Conservation (phyloP, 2,888 invertebrate genomes). For the Parthenolecanium corni region DNA sequence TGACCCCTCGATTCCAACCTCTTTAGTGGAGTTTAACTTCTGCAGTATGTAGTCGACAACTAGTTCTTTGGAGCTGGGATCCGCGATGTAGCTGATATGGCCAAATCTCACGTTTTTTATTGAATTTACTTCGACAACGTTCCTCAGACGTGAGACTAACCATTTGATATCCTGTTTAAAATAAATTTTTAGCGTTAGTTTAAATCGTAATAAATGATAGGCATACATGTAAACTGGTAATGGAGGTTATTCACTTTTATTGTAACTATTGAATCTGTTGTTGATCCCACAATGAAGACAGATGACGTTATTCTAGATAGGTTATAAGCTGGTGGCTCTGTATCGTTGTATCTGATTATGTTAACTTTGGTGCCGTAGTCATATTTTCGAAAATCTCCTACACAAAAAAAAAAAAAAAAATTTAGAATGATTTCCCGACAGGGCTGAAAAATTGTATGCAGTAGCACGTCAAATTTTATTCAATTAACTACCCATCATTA, state of each 20-base stretch:
- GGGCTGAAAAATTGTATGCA: neutral
- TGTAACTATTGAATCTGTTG: constrained; percentile 25
- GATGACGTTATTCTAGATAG: constrained; percentile 28
- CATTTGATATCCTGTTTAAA: constrained; percentile 30
- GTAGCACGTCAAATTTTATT: neutral
- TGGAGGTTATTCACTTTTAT: constrained; percentile 23
- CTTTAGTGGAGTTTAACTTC: constrained; percentile 2
- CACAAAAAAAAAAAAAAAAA: too few species aligned
- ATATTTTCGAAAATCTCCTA: constrained; percentile 31
- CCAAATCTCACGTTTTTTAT: constrained; percentile 30
- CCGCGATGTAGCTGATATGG: constrained; percentile 30
- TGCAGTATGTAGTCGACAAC: constrained; percentile 25
- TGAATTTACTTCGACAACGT: constrained; percentile 30
- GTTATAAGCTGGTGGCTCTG: constrained; percentile 30
- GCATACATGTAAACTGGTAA: neutral
- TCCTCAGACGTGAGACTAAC: constrained; percentile 29
- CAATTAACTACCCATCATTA: constrained; percentile 25
- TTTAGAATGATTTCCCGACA: too few species aligned
- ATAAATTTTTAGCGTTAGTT: neutral
- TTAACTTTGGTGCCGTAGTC: constrained; percentile 30
- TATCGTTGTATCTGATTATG: constrained; percentile 26
- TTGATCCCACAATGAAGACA: constrained; percentile 23
- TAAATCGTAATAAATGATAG: neutral
- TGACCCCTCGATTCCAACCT: too few species aligned
- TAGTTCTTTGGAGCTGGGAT: constrained; percentile 30